Base-by-base conservation (phyloP, 1,140 invertebrate species). In the Saccostrea glomerata region DNA sequence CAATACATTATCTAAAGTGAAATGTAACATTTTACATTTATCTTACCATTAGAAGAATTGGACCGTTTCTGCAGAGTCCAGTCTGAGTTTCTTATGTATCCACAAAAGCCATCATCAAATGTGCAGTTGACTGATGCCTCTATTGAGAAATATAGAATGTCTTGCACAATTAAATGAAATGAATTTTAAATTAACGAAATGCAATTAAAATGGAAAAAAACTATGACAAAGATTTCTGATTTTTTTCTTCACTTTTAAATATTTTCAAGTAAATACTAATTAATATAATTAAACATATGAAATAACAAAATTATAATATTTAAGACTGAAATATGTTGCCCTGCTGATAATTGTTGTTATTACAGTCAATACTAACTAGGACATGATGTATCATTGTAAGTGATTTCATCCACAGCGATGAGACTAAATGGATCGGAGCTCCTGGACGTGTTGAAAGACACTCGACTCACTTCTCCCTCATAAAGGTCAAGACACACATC, bases 101-200 rank as follows among this genome's bases (percentile, higher is more conserved):
- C 82, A 84, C 82, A 84, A 15, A 84, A 84, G 20, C 54, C 82
- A 17, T 54, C 82, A 84, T 84, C 82, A 84, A 84, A 84, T 9
- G 82, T 84, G 23, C 82, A 84, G 82, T 84, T 84, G 47, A 54
- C 82, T 84, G 82, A 23, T 20, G n/a, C 23, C 82, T 11, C 82
- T 84, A 84, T 25, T 23, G 17, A 0, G 40, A 30, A 47, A 82
- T 9, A 82, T 12, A 82, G 15, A 82, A 7, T 47, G 9, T 47
- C 47, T 47, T 47, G 47, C 47, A 47, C 9, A 47, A n/a, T n/a
- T n/a, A n/a, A 6, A 47, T 47, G 47, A 47, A 47, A 47, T 47
- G 6, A 47, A 47, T 47, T 47, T 47, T 47, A 47, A 47, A 47
- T 47, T 6, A 47, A 47, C 9, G 47, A 47, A 47, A 47, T 47